Evolutionary conservation across 2,888 invertebrate genomes (phyloP).

Genomic region (Hedychridium roseum): DNA sequence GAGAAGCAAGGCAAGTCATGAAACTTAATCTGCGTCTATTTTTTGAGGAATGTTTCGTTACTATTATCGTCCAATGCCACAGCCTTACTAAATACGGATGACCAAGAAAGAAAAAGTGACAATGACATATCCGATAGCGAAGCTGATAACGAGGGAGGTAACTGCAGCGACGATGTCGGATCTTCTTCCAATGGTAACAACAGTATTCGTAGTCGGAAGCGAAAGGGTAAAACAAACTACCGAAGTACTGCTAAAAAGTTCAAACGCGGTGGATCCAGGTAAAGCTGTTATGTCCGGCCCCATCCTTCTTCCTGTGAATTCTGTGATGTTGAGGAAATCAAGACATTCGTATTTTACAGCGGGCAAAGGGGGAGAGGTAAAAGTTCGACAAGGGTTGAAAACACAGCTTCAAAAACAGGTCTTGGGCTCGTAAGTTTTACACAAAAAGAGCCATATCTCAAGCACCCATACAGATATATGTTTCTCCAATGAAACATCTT

Average conservation of each 20-base stretch:
- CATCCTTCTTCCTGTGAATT: no score
- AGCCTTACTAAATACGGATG: slow-evolving; percentile 24
- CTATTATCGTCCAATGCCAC: no score
- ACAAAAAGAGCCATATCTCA: slow-evolving; percentile 42
- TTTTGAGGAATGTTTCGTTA: slow-evolving; percentile 47
- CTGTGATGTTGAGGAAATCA: no score
- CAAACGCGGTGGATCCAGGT: slow-evolving; percentile 40
- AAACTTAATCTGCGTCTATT: no score
- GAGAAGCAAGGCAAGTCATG: slow-evolving; percentile 67
- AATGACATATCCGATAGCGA: no score
- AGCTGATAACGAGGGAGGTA: slow-evolving; percentile 17
- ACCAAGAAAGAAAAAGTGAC: slow-evolving; percentile 58
- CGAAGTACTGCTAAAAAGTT: slow-evolving; percentile 45
- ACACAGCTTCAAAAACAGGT: slow-evolving; percentile 20
- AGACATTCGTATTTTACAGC: slow-evolving; percentile 4
- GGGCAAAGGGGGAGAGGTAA: slow-evolving; percentile 19
- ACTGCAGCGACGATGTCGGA: slow-evolving; percentile 25
- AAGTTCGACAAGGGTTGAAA: not conserved
- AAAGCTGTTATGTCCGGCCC: no score
- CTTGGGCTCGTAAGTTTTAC: slow-evolving; percentile 52
- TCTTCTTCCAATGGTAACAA: slow-evolving; percentile 11
- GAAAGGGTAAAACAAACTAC: slow-evolving; percentile 38
- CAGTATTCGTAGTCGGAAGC: slow-evolving; percentile 42
- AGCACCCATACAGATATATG: slow-evolving; percentile 42
- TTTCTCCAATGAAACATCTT: slow-evolving; percentile 36